Evolutionary conservation across 1,140 invertebrate genomes (phyloP), one percentile per base, ranked within the genome.

Genomic region (Aphelinus certus): DNA sequence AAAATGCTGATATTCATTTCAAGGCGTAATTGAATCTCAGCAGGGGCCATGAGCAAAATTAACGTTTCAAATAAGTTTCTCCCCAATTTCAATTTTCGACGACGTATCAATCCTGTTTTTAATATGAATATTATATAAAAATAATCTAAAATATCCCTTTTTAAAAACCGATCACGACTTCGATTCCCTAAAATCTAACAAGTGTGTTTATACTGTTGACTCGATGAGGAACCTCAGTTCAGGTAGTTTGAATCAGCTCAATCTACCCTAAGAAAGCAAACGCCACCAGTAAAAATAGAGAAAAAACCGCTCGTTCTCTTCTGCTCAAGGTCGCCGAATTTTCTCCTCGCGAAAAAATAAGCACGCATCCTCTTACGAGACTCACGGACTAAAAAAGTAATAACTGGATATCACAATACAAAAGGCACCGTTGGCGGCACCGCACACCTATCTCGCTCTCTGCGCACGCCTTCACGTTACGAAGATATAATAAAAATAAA

Each of bases 341-440:
- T 26, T 42, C 2, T 61, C 60, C 60, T 61, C 3, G 43, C 9
- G 51, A 53, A 53, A 61, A 43, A 61, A 57, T n/a, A 57, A 57
- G 26, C 60, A 43, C 3, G 43, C 51, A 53, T 6, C 51, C 4
- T 53, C 51, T 53, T 0, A 45, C 42, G 61, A 71, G 51, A 80
- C 74, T 80, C 82, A 82, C 55, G 70, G 75, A 71, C 79, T 85
- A 84, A 58, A 79, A 73, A 75, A 70, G 62, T 75, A 74, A 81
- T 83, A 83, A 80, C 82, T 77, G 78, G 79, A 84, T 85, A 85
- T 85, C 84, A 85, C 84, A 85, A 82, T 83, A 79, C 81, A 71
- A 78, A 80, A 81, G 79, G 80, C 78, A 79, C 78, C 79, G 66
- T 64, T 61, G 62, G 61, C 68, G 79, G 72, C 55, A 7, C 57